These are phyloP conservation scores for Rhodinocichla rosea DNA, from an alignment of 2,113 vertebrate genomes.

Conservation along the genomic window DNA sequence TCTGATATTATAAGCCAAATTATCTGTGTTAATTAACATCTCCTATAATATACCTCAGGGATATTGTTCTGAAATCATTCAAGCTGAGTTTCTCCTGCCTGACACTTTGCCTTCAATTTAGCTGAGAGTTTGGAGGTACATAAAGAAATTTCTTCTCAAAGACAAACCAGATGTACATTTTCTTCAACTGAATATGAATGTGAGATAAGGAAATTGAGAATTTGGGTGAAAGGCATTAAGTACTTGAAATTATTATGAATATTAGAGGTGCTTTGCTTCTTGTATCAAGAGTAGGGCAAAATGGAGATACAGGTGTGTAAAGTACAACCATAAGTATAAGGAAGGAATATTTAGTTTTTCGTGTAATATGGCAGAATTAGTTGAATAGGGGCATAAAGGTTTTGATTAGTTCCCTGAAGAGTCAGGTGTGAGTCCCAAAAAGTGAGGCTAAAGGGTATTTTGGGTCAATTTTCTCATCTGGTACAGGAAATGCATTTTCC, in stretches of 20 bases:
- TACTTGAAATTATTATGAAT: neutral
- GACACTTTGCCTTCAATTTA: neutral
- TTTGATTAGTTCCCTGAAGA: neutral
- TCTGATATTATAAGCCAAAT: slow-evolving; percentile 12
- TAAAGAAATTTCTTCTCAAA: neutral
- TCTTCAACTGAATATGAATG: neutral
- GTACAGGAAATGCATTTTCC: neutral
- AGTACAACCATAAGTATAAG: neutral
- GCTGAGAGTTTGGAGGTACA: neutral
- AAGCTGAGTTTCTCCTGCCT: neutral
- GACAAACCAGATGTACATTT: neutral
- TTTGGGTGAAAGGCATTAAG: neutral
- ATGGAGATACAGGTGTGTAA: neutral
- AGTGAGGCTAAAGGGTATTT: neutral
- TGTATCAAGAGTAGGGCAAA: neutral
- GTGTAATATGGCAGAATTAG: neutral
- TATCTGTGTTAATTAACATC: slow-evolving; percentile 54
- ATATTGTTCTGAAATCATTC: neutral
- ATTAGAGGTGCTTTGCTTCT: neutral
- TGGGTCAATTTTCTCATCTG: neutral
- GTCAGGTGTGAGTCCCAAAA: neutral
- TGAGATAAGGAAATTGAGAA: neutral
- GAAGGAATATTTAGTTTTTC: neutral
- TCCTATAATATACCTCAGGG: neutral
- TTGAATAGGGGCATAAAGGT: neutral